Base-by-base conservation (phyloP, 2,888 invertebrate species). In the Serripes groenlandicus region DNA sequence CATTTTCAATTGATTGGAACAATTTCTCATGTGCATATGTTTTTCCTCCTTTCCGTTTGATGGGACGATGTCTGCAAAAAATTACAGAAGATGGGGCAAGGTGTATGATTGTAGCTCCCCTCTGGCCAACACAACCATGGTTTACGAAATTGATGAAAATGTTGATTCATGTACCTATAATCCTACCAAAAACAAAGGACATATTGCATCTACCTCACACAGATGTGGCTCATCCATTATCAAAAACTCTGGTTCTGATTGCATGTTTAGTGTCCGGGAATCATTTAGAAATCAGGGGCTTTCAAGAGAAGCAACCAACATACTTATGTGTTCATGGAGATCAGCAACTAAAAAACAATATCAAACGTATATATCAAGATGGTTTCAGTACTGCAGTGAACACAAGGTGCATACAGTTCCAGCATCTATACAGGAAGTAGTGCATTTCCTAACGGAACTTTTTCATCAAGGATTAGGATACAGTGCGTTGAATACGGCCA, bases 1-100 rank as follows among this genome's bases (percentile, higher is more conserved):
- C 83, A 21, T 80, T 83, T 74, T 34, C 74, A 23, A 3, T 80
- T 34, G 28, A 75, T 70, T 84, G 81, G 84, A 26, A n/a, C 28
- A 21, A 30, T 4, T 54, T 60, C 49, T 18, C 60, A 37, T 72
- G 0, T 23, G 11, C 23, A 23, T 73, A 73, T 73, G 32, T 73
- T 15, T 78, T 78, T 69, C 23, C 32, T 30, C 78, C 72, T 78
- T 78, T 78, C 73, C 73, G 78, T 74, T 5, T 73, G 28, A 54
- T 73, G 3, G 30, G 5, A 28, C 30, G 78, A 9, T 78, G 78
- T 49, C n/a, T 78, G 56, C 68, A 23, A 34, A 73, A 78, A 37
- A 78, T 68, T 37, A 26, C 18, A 21, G 34, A 23, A n/a, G 64
- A 72, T 66, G 28, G n/a, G 42, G 78, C 78, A 2, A 15, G 21